Evolutionary conservation across 2,888 invertebrate species (phyloP), one percentile per base, ranked within the genome.

Genomic region (Ligdia adustata): DNA sequence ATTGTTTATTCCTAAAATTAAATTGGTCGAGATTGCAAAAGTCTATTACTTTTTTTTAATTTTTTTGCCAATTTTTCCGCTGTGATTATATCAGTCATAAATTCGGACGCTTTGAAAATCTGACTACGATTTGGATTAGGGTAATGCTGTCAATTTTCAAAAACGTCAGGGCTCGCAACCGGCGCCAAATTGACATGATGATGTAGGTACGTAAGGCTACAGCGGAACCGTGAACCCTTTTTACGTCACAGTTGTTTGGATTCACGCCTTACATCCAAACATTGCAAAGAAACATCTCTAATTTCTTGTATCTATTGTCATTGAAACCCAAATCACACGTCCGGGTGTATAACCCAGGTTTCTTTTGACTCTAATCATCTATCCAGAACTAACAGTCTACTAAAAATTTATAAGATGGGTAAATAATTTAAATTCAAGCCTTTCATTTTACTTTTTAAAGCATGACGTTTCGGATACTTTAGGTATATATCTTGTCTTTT

Each of bases 141-240:
- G 66, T 64, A 61, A 57, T 52, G 64, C 63, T 68, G 68, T 73
- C 74, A 68, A 66, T 69, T 64, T 68, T 60, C 51, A 62, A 65
- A 69, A 68, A 66, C 55, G 68, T 74, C 66, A 67, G 60, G 38
- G 51, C 55, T 55, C 40, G 56, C 53, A 54, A 55, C 52, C 64
- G 57, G 56, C 43, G 49, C 64, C 62, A 69, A 75, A 74, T 72
- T 76, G 75, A 75, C 76, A 68, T 61, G 54, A 57, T 70, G 72
- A 72, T 58, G 59, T 72, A 72, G 71, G 69, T 72, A 64, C 53
- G 42, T 63, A 59, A 59, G 61, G 38, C 43, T 63, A 59, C 60
- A 62, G 38, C 43, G 47, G 62, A 66, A 69, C 52, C 54, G 45
- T 53, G 62, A 71, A 73, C 74, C 75, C 72, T 75, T 76, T 75